A percentile compares a stretch with the other conserved stretches of the same genome.
Evolutionary conservation across 2,888 invertebrate genomes (phyloP).

Genomic region (Cheilosia variabilis): DNA sequence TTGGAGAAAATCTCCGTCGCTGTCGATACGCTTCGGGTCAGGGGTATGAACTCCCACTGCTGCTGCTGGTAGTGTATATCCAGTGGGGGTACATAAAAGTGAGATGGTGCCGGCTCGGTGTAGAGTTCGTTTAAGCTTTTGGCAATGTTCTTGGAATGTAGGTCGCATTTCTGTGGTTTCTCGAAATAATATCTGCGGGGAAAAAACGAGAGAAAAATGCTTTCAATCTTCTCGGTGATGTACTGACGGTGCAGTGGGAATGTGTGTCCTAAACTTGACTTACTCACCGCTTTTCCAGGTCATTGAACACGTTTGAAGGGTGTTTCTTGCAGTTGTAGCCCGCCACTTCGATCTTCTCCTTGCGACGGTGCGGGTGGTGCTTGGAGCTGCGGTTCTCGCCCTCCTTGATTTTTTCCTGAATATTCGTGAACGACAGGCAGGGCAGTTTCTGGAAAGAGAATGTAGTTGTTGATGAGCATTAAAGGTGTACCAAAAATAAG

Average conservation of each 20-base stretch:
- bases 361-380: slow-evolving; percentile 71
- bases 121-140: slow-evolving; percentile 83
- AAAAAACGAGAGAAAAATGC: neutral
- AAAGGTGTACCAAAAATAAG: too few relatives aligned
- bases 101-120: slow-evolving; percentile 78
- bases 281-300: slow-evolving; percentile 73
- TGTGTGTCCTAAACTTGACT: slow-evolving; percentile 46
- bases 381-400: slow-evolving; percentile 79
- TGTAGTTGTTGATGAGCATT: neutral
- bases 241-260: neutral
- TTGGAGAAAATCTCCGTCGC: slow-evolving; percentile 82
- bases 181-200: slow-evolving; percentile 81
- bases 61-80: slow-evolving; percentile 74
- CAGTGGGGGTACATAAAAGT: slow-evolving; percentile 71
- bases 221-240: neutral
- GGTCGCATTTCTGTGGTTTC: slow-evolving; percentile 81
- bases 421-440: slow-evolving; percentile 80
- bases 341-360: slow-evolving; percentile 78
- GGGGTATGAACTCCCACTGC: slow-evolving; percentile 76
- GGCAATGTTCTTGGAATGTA: slow-evolving; percentile 82
- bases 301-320: slow-evolving; percentile 66
- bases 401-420: slow-evolving; percentile 80
- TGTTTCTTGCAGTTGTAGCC: slow-evolving; percentile 74
- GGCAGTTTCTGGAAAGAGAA: slow-evolving; percentile 79
- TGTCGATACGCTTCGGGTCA: slow-evolving; percentile 83